phyloP scores from a whole-genome alignment of 2,888 invertebrate species.

The Fissipunctia ypsillon region DNA sequence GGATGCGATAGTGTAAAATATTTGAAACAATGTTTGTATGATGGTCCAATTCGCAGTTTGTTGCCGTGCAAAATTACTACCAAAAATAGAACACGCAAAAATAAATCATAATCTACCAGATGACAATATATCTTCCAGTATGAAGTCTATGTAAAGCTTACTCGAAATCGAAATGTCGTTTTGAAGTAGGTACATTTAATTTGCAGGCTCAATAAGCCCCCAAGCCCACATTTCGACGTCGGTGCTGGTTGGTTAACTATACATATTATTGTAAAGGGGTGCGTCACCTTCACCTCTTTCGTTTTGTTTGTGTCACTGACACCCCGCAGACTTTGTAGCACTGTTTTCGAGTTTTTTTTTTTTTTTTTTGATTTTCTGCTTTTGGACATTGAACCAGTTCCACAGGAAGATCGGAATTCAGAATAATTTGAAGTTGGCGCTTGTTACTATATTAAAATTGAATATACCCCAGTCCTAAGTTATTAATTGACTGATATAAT shows the following conservation, averaged over 20 bases:
- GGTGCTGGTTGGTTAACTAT: slow-evolving; percentile 46
- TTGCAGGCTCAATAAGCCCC: slow-evolving; percentile 27
- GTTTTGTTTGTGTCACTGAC: slow-evolving; percentile 15
- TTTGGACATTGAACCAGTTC: not conserved
- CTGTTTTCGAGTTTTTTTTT: not conserved
- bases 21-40: slow-evolving; percentile 1
- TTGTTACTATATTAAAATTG: too few relatives aligned
- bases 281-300: slow-evolving; percentile 38
- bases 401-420: not conserved
- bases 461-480: not conserved
- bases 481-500: not conserved
- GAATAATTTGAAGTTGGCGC: not conserved
- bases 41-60: slow-evolving; percentile 11
- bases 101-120: not conserved
- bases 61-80: not conserved
- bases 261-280: slow-evolving; percentile 41
- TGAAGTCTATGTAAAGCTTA: not conserved
- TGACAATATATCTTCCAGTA: not conserved
- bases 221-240: slow-evolving; percentile 11
- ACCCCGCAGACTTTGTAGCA: not conserved
- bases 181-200: slow-evolving; percentile 27
- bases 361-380: not conserved
- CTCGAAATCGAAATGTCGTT: slow-evolving; percentile 15
- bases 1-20: slow-evolving; percentile 27
- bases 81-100: not conserved